phyloP scores from a whole-genome alignment of 2,888 invertebrate species.

The Plemyria rubiginata region DNA sequence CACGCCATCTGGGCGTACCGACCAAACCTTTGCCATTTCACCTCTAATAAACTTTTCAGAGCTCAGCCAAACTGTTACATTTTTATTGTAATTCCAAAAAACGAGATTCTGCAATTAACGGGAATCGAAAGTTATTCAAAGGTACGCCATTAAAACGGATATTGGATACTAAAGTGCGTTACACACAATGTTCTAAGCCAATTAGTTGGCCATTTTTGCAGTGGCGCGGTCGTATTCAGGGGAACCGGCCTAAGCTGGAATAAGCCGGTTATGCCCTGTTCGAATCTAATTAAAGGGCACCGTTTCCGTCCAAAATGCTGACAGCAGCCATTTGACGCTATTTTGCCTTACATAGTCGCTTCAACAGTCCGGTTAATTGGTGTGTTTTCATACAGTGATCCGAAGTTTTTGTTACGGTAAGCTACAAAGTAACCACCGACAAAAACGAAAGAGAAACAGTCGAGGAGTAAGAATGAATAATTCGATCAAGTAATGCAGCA shows the following conservation, averaged over 20 bases:
- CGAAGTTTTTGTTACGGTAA: conserved; percentile 45
- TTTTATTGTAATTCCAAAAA: conserved; percentile 27
- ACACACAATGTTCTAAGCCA: conserved; percentile 80
- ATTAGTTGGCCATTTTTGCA: conserved; percentile 83
- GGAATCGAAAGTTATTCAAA: conserved; percentile 54
- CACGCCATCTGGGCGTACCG: conserved; percentile 57
- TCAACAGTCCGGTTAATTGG: conserved; percentile 69
- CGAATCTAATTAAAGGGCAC: conserved; percentile 83
- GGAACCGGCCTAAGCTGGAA: conserved; percentile 75
- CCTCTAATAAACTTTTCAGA: conserved; percentile 50
- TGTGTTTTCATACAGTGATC: conserved; percentile 60
- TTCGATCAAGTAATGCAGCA: conserved; percentile 78
- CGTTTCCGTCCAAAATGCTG: conserved; percentile 78
- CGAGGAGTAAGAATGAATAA: conserved; percentile 69
- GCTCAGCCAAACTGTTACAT: conserved; percentile 36
- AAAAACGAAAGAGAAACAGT: conserved; percentile 51
- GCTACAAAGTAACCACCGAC: conserved; percentile 40
- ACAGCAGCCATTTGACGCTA: conserved; percentile 74
- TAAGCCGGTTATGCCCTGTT: conserved; percentile 81
- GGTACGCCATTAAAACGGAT: conserved; percentile 69
- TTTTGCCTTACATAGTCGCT: conserved; percentile 65
- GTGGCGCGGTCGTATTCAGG: conserved; percentile 69
- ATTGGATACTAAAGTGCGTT: conserved; percentile 78
- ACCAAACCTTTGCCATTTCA: conserved; percentile 50
- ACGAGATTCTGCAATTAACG: conserved; percentile 36